A percentile compares a stretch with the other conserved stretches of the same genome.
Evolutionary conservation across 2,797 vertebrate species (phyloP).

Genomic region (Percopsis omiscomaycus): DNA sequence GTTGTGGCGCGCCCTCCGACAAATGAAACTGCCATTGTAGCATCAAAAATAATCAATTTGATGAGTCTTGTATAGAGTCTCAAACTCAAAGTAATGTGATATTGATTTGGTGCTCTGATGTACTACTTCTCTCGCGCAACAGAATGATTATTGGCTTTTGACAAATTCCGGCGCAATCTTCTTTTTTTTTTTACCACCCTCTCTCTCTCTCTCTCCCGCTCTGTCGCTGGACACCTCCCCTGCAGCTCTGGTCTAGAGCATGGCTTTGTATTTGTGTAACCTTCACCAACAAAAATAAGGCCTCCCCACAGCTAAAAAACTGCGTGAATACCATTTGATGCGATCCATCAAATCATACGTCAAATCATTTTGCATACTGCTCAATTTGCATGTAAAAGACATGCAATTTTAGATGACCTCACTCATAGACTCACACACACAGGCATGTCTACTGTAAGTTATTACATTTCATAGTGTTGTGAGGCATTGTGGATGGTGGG

Average conservation of each 20-base stretch:
- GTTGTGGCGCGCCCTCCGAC: constrained; percentile 60
- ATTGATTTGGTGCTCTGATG: constrained; percentile 79
- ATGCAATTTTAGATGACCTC: constrained; percentile 34
- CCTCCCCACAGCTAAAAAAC: constrained; percentile 52
- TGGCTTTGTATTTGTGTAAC: constrained; percentile 24
- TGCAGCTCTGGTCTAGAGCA: constrained; percentile 32
- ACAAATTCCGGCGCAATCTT: constrained; percentile 75
- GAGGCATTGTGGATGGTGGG: constrained; percentile 64
- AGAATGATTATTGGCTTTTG: constrained; percentile 80
- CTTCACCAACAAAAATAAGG: too few relatives aligned
- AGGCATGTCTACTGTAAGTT: constrained; percentile 45
- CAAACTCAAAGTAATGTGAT: constrained; percentile 83
- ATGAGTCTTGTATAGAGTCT: constrained; percentile 83
- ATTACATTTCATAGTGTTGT: constrained; percentile 61
- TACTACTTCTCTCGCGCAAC: constrained; percentile 68
- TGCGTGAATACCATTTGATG: constrained; percentile 51
- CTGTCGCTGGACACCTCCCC: constrained; percentile 39
- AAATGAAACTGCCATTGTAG: constrained; percentile 83
- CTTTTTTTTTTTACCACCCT: constrained; percentile 29
- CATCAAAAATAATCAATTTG: constrained; percentile 84
- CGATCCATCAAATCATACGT: constrained; percentile 39
- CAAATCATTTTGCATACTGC: constrained; percentile 48
- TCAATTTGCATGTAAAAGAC: constrained; percentile 68
- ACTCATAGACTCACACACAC: constrained; percentile 9
- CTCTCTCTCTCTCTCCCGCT: constrained; percentile 11